Base-by-base conservation (phyloP, 2,113 vertebrate genomes). In the Setophaga petechia region DNA sequence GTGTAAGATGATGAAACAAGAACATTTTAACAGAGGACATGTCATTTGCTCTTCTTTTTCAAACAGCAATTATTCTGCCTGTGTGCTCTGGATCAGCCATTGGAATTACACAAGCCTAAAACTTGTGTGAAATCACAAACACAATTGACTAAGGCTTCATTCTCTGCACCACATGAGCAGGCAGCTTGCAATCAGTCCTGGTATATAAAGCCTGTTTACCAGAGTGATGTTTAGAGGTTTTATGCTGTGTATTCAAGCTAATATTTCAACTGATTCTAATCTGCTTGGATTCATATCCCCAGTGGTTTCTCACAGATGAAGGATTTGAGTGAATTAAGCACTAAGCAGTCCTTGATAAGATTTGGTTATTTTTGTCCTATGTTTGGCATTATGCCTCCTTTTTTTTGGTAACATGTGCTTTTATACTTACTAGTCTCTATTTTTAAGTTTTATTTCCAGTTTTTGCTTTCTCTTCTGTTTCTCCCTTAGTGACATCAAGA, bases 41-140 rank as follows among this genome's bases (percentile, higher is more conserved):
- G 46, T 30, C 1, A 47, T 91, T 91, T 87, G 66, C 73, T 92
- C 6, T 88, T 90, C 21, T 78, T 84, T 87, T 89, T 51, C 52
- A 39, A 80, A 31, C 24, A 77, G 21, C 57, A 84, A 11, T 91
- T 96, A 75, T 78, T 95, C 66, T 86, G 55, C 20, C 19, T 63
- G 15, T 66, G 57, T 72, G 47, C 47, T 59, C 68, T 74, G 59
- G 47, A 77, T 74, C 65, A 92, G 27, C 65, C 75, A 39, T 2
- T 80, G 75, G 78, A 94, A 85, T 93, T 90, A 76, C 22, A 90
- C 30, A 84, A 69, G 27, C 58, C 77, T 94, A 68, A 94, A 94
- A 87, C 52, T 49, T 82, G 80, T 4, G 0, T 90, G 77, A 92
- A 95, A 95, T 96, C 94, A 95, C 89, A 91, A 93, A 94, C 95